Percentiles rank a stretch among this genome's conserved stretches.
phyloP scores from a whole-genome alignment of 2,113 vertebrate genomes.

The Crotalus horridus region DNA sequence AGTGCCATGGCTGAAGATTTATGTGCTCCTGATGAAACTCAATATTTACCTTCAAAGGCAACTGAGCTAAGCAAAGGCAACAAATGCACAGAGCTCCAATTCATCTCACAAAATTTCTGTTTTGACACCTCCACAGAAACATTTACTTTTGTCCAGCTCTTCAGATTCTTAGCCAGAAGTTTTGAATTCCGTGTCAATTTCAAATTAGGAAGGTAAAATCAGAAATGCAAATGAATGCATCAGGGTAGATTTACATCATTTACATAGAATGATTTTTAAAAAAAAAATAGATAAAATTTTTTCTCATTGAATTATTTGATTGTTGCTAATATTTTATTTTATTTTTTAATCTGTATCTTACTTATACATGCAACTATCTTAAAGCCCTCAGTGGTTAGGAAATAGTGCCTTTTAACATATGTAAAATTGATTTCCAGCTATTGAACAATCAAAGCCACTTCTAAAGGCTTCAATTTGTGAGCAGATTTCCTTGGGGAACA shows the following conservation, averaged over 20 bases:
- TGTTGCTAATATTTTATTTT: neutral
- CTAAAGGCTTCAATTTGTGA: neutral
- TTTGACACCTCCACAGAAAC: neutral
- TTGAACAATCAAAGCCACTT: neutral
- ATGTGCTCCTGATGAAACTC: neutral
- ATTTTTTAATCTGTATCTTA: neutral
- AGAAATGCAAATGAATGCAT: neutral
- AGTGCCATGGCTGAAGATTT: neutral
- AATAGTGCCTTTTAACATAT: neutral
- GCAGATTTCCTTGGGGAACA: neutral
- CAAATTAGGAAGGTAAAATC: neutral
- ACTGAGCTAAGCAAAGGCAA: constrained; percentile 20
- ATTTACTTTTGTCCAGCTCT: neutral
- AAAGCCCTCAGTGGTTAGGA: neutral
- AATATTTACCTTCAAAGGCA: neutral
- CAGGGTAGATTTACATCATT: neutral
- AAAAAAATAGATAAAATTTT: neutral
- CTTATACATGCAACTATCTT: neutral
- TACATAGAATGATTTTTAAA: neutral
- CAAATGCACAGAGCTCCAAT: neutral
- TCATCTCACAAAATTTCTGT: constrained; percentile 8
- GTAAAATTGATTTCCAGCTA: neutral
- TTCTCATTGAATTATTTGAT: neutral
- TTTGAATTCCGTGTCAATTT: neutral
- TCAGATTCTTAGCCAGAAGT: neutral